Evolutionary conservation across 2,888 invertebrate genomes (phyloP), one percentile per base, ranked within the genome.

Genomic region (Busseola fusca): DNA sequence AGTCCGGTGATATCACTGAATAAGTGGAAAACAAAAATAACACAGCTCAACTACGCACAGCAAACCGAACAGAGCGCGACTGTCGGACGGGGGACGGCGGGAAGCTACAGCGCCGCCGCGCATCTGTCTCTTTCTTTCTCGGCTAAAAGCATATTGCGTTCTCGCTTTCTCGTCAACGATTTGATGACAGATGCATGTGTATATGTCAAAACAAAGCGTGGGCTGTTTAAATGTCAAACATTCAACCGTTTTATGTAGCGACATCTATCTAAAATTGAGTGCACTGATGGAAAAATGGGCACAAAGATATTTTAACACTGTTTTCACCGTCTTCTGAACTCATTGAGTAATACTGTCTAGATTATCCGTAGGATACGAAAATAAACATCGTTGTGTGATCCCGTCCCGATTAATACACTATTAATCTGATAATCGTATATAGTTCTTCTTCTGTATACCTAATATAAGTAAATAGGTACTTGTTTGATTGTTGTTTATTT

Each of bases 151-250:
- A 48, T 91, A 90, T 87, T 72, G 74, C 63, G 78, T 16, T 91
- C 91, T 90, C 91, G 64, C 84, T 92, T 85, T 64, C 89, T 88
- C 89, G 76, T 82, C 85, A 90, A 90, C 89, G 91, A 91, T 91
- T 88, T 85, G 86, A 88, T 93, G 93, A 92, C 94, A 93, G 91
- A 90, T 90, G 88, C 89, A 87, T 86, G 88, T 87, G 84, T 84
- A 80, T 92, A 93, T 91, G 94, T 95, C 95, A 94, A 91, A 95
- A 94, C 95, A 95, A 94, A 95, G 94, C 94, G 93, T 94, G 93
- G 92, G 92, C 87, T 88, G 85, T 87, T 86, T 88, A 91, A 92
- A 93, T 92, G 93, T 93, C 93, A 93, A 91, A 90, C 88, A 88
- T 84, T 86, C 87, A 90, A 89, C 88, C 85, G 87, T 88, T 88